phyloP scores from a whole-genome alignment of 2,888 invertebrate genomes.

The Tenodera sinensis region DNA sequence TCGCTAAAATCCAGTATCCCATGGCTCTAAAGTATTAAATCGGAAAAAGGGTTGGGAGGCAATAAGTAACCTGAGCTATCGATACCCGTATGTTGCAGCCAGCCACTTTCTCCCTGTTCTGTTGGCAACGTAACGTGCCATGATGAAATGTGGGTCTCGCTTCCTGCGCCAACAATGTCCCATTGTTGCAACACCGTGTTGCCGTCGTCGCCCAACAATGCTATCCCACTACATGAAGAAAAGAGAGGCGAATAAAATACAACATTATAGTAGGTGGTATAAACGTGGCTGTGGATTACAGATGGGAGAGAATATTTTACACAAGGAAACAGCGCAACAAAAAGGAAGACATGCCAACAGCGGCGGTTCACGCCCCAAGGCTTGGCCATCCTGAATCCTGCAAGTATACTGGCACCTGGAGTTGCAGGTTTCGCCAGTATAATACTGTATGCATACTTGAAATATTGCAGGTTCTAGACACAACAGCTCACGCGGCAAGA shows the following conservation, averaged over 20 bases:
- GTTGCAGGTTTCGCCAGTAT: too few relatives aligned
- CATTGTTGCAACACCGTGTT: not conserved
- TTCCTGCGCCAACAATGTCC: not conserved
- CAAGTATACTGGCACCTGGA: too few relatives aligned
- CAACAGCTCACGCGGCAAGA: too few relatives aligned
- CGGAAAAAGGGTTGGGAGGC: not conserved
- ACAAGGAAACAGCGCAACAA: not conserved
- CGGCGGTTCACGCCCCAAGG: not conserved
- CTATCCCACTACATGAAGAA: not conserved
- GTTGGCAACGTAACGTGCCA: not conserved
- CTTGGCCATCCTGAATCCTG: not conserved
- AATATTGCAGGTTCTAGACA: too few relatives aligned
- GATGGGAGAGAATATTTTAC: not conserved
- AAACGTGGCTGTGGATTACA: not conserved
- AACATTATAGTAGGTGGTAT: not conserved
- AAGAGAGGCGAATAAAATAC: not conserved
- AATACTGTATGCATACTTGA: too few relatives aligned
- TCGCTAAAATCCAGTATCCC: not conserved
- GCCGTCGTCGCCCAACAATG: not conserved
- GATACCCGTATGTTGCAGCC: not conserved
- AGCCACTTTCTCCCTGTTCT: not conserved
- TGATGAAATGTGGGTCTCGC: not conserved
- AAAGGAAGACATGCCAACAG: not conserved
- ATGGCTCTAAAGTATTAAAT: not conserved
- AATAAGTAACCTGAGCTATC: not conserved